Percentiles rank a stretch among this genome's conserved stretches.
Conservation (phyloP, 2,797 vertebrate species). For the Coreius guichenoti region DNA sequence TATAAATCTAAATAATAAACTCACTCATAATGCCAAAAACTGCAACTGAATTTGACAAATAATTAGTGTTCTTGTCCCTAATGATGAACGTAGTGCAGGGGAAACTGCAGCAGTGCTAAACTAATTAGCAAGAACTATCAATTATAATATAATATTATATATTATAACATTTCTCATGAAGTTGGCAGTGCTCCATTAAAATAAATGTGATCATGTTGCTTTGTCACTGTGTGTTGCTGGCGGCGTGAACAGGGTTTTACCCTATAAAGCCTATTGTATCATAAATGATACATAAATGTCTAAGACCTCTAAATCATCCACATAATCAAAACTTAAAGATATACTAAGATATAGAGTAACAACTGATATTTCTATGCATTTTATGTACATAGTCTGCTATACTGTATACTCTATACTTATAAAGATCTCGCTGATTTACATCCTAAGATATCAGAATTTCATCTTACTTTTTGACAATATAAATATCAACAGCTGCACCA, state of each 20-base stretch:
- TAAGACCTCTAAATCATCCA: not conserved
- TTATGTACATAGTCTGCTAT: not conserved
- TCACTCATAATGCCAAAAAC: not conserved
- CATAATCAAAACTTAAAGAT: not conserved
- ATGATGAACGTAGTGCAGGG: too few relatives aligned
- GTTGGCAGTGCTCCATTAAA: too few relatives aligned
- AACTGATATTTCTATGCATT: not conserved
- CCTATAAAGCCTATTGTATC: not conserved
- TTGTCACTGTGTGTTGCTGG: too few relatives aligned
- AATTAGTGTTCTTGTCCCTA: not conserved
- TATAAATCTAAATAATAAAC: not conserved
- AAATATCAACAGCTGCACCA: not conserved
- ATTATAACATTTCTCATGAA: too few relatives aligned
- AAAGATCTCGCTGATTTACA: not conserved
- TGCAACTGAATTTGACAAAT: too few relatives aligned
- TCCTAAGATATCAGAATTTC: not conserved
- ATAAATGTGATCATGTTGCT: too few relatives aligned
- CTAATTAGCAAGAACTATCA: too few relatives aligned
- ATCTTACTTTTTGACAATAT: not conserved
- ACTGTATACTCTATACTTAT: not conserved
- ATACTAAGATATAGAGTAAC: not conserved
- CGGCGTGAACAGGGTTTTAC: not conserved
- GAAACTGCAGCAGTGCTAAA: too few relatives aligned
- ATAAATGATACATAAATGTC: not conserved
- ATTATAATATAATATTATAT: too few relatives aligned